Evolutionary conservation across 2,113 vertebrate species (phyloP).

Genomic region (Erythrolamprus reginae): DNA sequence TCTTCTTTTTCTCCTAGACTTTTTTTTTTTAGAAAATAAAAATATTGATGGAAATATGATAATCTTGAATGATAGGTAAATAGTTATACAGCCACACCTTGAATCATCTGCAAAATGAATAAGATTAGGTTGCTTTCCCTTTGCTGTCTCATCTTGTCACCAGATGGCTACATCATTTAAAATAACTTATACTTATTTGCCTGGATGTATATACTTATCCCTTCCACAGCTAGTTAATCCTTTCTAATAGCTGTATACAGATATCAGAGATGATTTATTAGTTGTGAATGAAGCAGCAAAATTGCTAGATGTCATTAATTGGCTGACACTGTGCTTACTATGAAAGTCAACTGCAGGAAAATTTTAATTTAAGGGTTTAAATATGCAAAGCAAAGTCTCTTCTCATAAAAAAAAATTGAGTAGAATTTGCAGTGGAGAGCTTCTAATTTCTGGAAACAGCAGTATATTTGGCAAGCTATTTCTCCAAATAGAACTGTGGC

Average conservation of each 20-base stretch:
- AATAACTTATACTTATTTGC: conserved; percentile 8
- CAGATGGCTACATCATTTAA: conserved; percentile 22
- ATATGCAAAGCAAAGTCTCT: background rate
- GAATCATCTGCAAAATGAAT: background rate
- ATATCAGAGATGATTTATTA: background rate
- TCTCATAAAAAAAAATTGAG: background rate
- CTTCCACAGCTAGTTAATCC: conserved; percentile 21
- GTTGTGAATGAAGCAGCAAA: background rate
- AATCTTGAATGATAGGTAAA: background rate
- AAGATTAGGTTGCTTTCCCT: background rate
- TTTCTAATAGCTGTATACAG: conserved; percentile 4
- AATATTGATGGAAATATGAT: background rate
- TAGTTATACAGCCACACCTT: background rate
- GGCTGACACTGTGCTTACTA: background rate
- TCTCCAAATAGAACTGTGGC: background rate
- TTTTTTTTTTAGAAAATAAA: background rate
- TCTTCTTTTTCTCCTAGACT: background rate
- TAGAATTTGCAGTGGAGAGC: background rate
- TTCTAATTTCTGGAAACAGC: background rate
- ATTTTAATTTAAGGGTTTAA: background rate
- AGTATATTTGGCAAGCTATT: background rate
- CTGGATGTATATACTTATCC: background rate
- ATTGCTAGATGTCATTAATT: background rate
- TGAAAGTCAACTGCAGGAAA: conserved; percentile 4
- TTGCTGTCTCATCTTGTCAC: background rate